phyloP scores from a whole-genome alignment of 2,888 invertebrate species.

The Entomobrya multifasciata region DNA sequence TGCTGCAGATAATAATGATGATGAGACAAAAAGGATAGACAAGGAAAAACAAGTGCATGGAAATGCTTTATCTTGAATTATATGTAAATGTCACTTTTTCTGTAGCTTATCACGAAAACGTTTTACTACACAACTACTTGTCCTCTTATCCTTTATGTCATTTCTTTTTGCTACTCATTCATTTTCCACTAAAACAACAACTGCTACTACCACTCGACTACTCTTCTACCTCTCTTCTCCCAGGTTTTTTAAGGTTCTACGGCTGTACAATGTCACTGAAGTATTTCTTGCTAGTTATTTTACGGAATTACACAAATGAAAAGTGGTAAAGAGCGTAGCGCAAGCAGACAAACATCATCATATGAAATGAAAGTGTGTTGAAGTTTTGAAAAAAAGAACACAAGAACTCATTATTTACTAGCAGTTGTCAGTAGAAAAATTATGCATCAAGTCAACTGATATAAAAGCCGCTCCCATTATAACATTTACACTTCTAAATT shows the following conservation, averaged over 20 bases:
- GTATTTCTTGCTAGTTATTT: slow-evolving; percentile 12
- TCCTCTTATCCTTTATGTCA: slow-evolving; percentile 40
- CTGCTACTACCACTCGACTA: not conserved
- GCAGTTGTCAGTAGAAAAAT: slow-evolving; percentile 65
- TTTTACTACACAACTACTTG: slow-evolving; percentile 58
- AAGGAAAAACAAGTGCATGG: slow-evolving; percentile 54
- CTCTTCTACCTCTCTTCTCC: not conserved
- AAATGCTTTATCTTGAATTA: slow-evolving; percentile 66
- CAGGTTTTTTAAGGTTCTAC: not conserved
- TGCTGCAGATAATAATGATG: not conserved
- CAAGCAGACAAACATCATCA: not conserved
- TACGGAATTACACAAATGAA: slow-evolving; percentile 21
- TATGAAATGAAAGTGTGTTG: not conserved
- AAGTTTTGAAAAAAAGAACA: not conserved
- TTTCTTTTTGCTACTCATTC: slow-evolving; percentile 46
- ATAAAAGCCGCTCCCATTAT: slow-evolving; percentile 60
- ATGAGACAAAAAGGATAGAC: slow-evolving; percentile 33
- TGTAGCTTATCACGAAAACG: slow-evolving; percentile 61
- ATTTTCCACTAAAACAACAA: slow-evolving; percentile 27
- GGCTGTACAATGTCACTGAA: too few species aligned
- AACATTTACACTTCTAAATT: slow-evolving; percentile 54
- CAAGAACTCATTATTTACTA: slow-evolving; percentile 60
- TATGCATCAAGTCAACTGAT: slow-evolving; percentile 49
- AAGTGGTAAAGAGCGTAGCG: not conserved
- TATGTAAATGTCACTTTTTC: slow-evolving; percentile 71